Evolutionary conservation across 2,888 invertebrate genomes (phyloP).

Genomic region (Dendrolimus houi): DNA sequence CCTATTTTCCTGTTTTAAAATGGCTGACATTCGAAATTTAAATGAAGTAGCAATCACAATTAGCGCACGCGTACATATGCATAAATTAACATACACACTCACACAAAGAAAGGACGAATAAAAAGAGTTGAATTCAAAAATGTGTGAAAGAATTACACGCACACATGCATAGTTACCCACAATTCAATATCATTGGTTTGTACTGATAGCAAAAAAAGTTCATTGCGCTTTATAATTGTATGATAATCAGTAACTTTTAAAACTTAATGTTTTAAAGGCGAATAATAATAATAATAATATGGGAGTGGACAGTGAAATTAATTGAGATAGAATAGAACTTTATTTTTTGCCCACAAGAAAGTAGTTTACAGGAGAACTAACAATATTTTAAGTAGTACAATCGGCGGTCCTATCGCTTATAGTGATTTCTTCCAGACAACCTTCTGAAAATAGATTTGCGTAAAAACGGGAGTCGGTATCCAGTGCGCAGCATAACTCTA

Average conservation of each 20-base stretch:
- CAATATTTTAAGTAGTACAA: no score
- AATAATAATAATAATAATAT: no score
- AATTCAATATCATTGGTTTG: constrained; percentile 69
- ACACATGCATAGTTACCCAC: constrained; percentile 45
- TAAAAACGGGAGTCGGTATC: no score
- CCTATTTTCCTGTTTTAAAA: constrained; percentile 5
- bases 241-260: constrained; percentile 4
- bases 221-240: constrained; percentile 14
- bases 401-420: no score
- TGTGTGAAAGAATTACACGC: constrained; percentile 67
- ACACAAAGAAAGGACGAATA: constrained; percentile 45
- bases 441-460: no score
- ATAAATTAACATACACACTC: constrained; percentile 46
- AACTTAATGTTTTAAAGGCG: neutral
- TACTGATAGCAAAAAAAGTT: constrained; percentile 44
- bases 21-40: constrained; percentile 71
- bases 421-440: no score
- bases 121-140: constrained; percentile 68
- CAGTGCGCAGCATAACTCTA: no score
- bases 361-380: no score
- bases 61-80: constrained; percentile 37
- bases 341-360: no score
- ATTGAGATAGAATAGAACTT: no score
- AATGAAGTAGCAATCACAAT: constrained; percentile 76
- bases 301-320: no score